Percentiles rank a stretch among this genome's conserved stretches.
Evolutionary conservation across 2,888 invertebrate genomes (phyloP).

Genomic region (Leptogaster cylindrica): DNA sequence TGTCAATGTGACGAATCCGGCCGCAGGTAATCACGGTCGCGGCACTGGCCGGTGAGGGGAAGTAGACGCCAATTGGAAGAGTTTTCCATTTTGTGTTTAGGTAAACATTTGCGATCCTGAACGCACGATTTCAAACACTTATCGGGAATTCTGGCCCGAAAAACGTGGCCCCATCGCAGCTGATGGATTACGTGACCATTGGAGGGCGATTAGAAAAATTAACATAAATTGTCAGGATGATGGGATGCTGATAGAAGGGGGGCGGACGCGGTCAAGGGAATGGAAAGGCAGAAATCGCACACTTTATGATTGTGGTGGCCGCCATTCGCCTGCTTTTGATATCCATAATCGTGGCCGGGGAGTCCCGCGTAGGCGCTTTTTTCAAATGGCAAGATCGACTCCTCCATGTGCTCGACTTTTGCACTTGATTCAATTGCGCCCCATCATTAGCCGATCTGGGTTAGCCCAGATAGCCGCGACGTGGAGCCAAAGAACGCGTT

Average conservation of each 20-base stretch:
- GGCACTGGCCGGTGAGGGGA: background rate
- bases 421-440: constrained; percentile 20
- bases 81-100: background rate
- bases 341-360: too few relatives aligned
- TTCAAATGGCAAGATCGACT: constrained; percentile 15
- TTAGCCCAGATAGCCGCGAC: too few relatives aligned
- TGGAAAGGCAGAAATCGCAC: background rate
- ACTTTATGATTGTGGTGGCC: constrained; percentile 14
- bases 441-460: too few relatives aligned
- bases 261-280: background rate
- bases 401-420: constrained; percentile 4
- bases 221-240: constrained; percentile 20
- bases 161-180: constrained; percentile 9
- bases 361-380: too few relatives aligned
- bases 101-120: constrained; percentile 6
- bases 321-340: background rate
- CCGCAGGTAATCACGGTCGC: too few relatives aligned
- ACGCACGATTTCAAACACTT: constrained; percentile 8
- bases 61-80: background rate
- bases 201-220: background rate
- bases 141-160: background rate
- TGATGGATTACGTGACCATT: constrained; percentile 20
- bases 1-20: background rate
- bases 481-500: too few relatives aligned
- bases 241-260: constrained; percentile 3